Percentiles rank a stretch among this genome's conserved stretches.
Evolutionary conservation across 1,140 invertebrate genomes (phyloP).

Genomic region (Ceratina japonica): DNA sequence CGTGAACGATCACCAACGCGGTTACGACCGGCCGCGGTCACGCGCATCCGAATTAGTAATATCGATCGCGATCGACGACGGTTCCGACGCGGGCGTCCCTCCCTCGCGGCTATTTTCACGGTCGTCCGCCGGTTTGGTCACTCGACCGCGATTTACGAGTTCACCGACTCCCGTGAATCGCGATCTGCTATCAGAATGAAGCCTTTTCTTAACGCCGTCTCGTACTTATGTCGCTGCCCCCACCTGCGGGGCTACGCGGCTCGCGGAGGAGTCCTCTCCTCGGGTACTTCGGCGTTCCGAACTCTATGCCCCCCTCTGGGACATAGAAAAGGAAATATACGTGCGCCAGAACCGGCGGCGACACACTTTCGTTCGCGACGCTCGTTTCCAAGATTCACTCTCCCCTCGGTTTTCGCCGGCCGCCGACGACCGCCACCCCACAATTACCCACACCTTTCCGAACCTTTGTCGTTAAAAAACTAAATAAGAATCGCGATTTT

Average conservation of each 20-base stretch:
- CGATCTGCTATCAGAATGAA: slow-evolving; percentile 76
- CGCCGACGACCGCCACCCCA: too few relatives aligned
- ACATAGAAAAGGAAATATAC: slow-evolving; percentile 50
- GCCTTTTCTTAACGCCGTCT: slow-evolving; percentile 75
- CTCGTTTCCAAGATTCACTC: neutral
- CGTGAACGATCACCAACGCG: slow-evolving; percentile 18
- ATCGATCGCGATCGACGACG: neutral
- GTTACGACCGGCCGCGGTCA: neutral
- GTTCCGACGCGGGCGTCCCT: neutral
- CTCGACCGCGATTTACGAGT: slow-evolving; percentile 31
- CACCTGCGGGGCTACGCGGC: slow-evolving; percentile 58
- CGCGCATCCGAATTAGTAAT: neutral
- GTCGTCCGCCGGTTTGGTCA: neutral
- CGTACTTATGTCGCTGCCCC: slow-evolving; percentile 75
- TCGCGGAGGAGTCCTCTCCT: slow-evolving; percentile 28
- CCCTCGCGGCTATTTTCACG: neutral
- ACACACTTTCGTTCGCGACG: slow-evolving; percentile 56
- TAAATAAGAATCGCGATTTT: too few relatives aligned
- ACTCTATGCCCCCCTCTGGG: slow-evolving; percentile 50
- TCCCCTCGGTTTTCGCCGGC: neutral
- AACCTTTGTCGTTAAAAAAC: neutral
- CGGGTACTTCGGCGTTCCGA: slow-evolving; percentile 35
- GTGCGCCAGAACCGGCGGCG: slow-evolving; percentile 43
- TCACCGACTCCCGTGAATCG: slow-evolving; percentile 69
- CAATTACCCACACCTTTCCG: too few relatives aligned